Base-by-base conservation (phyloP, 2,113 vertebrate species). In the Rhabdornis inornatus region DNA sequence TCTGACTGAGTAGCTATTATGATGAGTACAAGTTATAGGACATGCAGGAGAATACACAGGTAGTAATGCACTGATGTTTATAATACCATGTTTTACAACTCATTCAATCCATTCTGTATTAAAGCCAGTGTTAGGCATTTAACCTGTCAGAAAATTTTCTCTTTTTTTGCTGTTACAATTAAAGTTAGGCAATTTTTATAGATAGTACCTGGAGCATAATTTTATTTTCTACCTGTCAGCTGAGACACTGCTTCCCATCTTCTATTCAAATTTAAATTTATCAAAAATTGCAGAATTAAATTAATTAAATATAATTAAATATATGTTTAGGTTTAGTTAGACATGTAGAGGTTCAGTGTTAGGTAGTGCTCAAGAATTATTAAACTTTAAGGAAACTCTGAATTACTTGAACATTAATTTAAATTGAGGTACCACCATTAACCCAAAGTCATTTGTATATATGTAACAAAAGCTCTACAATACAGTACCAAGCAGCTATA, bases 181-280 rank as follows among this genome's bases (percentile, higher is more conserved):
- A 61, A 70, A 83, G 3, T 19, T 68, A 85, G 5, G 7, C 2
- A 77, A 31, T 49, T 89, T 74, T 66, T 28, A 45, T 55, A 12
- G 7, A 44, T 16, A 55, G 13, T 52, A 10, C 3, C 7, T 30
- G 4, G 6, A n/a, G 1, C 1, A 56, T 37, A 13, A 20, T 50
- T 89, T 75, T 59, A 22, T 7, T 30, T 87, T 70, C 35, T 42
- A 81, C 61, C 3, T 5, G 22, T 15, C 15, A 28, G 8, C 2
- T 74, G 11, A 61, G 49, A 61, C 6, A 55, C 6, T 7, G 15
- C 22, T 88, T 64, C 65, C 11, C 10, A 25, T 37, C 3, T 68
- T 50, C 7, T 49, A 27, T 44, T 63, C 1, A 53, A 90, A 85
- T 56, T 12, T 23, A 66, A 61, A 52, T 39, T 69, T 56, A n/a